Conservation (phyloP, 2,888 invertebrate genomes). For the Acleris holmiana region DNA sequence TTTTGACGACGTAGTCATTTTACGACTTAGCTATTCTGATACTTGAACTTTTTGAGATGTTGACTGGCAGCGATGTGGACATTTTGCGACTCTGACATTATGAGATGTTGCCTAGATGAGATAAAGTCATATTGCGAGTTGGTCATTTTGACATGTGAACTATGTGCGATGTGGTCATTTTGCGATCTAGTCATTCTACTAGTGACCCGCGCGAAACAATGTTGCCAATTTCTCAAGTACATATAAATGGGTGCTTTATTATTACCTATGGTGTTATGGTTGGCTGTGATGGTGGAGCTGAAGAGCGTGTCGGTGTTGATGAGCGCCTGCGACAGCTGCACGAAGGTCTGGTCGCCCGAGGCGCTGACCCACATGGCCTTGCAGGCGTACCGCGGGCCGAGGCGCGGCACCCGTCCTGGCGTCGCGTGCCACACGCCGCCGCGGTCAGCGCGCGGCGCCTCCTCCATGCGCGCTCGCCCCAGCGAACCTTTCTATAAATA, state of each 20-base stretch:
- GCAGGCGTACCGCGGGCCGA: conserved; percentile 93
- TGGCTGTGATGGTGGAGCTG: conserved; percentile 95
- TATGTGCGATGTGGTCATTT: too few species aligned
- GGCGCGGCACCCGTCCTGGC: conserved; percentile 90
- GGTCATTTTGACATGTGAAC: too few species aligned
- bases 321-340: conserved; percentile 96
- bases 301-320: conserved; percentile 95
- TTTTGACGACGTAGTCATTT: too few species aligned
- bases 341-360: conserved; percentile 97
- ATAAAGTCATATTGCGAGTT: too few species aligned
- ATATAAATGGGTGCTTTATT: conserved; percentile 65
- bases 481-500: conserved; percentile 82
- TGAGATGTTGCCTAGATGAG: too few species aligned
- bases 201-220: too few species aligned
- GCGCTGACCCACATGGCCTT: conserved; percentile 97
- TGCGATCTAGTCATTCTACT: too few species aligned
- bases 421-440: conserved; percentile 88
- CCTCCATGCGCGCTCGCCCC: conserved; percentile 78
- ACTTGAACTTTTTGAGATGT: too few species aligned
- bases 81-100: too few species aligned
- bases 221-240: too few species aligned
- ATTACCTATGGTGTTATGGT: conserved; percentile 91
- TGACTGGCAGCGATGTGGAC: too few species aligned
- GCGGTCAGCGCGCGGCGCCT: conserved; percentile 65
- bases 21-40: too few species aligned